Evolutionary conservation across 92 coral and sea anemone species (phyloP), one percentile per base, ranked within the genome.

Genomic region (Epizoanthus rinbou): DNA sequence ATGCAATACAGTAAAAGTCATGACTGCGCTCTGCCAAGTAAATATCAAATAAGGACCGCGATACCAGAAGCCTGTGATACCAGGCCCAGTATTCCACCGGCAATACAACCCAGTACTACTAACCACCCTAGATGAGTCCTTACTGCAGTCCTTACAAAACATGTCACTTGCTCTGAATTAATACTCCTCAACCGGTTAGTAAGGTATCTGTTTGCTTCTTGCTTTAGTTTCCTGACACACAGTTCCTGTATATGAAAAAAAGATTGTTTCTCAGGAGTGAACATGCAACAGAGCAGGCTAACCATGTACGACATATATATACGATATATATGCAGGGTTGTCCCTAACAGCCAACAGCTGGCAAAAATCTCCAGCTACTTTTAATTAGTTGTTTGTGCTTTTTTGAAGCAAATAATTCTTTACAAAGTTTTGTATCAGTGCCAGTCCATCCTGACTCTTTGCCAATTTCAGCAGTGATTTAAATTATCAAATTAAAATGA

Each of bases 41-140:
- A 31, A 60, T 21, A 78, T 62, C 52, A 86, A 16, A 87, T 72
- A 24, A 93, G 84, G 58, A 63, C 81, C 3, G 89, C 97, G 39
- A 93, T 87, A 64, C 91, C 89, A 57, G 91, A 88, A 19, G 92
- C 69, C 22, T 85, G 94, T 15, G 97, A 91, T 67, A 93, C 18
- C 17, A 93, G 22, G 25, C 97, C 97, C 75, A 93, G 88, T 1
- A 91, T 75, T 52, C 89, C 67, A 28, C 97, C 97, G 59, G 79
- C 80, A 37, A 82, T 73, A 59, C 97, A 86, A 5, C 97, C 97
- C 43, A 89, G 37, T 33, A 91, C 75, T 23, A 89, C 89, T 16
- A 93, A 80, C 86, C 93, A 92, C 24, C 83, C 86, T 69, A 93
- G 84, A 85, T 93, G 93, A 75, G 86, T 84, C 37, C 87, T 81